phyloP scores from a whole-genome alignment of 2,797 vertebrate genomes.

The Xenentodon cancila region DNA sequence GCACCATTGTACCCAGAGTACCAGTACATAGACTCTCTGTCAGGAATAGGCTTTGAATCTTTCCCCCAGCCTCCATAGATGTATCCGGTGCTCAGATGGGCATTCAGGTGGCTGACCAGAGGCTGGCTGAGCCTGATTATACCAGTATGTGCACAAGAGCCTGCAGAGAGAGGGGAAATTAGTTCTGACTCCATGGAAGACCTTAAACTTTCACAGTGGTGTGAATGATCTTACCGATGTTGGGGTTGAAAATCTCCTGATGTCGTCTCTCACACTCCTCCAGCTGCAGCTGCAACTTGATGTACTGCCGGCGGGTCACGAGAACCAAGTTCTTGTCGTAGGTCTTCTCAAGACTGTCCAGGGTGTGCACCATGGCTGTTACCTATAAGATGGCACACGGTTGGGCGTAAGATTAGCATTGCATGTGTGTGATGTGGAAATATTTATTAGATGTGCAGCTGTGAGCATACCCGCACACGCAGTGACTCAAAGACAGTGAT shows the following conservation, averaged over 20 bases:
- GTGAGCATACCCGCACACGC: conserved; percentile 42
- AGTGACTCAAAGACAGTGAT: conserved; percentile 48
- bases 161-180: conserved; percentile 31
- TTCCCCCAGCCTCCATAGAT: conserved; percentile 70
- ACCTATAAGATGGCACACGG: conserved; percentile 28
- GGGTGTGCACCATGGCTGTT: conserved; percentile 35
- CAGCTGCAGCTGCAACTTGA: conserved; percentile 66
- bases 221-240: conserved; percentile 55
- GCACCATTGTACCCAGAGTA: conserved; percentile 29
- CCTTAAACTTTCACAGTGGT: neutral
- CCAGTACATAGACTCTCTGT: conserved; percentile 69
- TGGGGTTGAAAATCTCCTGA: conserved; percentile 68
- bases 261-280: conserved; percentile 71
- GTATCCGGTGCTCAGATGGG: conserved; percentile 39
- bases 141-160: conserved; percentile 73
- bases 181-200: neutral
- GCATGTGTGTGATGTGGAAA: neutral
- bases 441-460: neutral
- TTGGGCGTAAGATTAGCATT: neutral
- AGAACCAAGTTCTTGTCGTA: conserved; percentile 67
- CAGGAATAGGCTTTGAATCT: conserved; percentile 69
- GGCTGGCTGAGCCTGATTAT: conserved; percentile 70
- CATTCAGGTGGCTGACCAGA: conserved; percentile 62
- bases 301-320: conserved; percentile 56
- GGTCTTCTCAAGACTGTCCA: conserved; percentile 55